These are phyloP conservation scores for Nomada flava DNA, from an alignment of 2,888 invertebrate genomes.

Conservation along the genomic window DNA sequence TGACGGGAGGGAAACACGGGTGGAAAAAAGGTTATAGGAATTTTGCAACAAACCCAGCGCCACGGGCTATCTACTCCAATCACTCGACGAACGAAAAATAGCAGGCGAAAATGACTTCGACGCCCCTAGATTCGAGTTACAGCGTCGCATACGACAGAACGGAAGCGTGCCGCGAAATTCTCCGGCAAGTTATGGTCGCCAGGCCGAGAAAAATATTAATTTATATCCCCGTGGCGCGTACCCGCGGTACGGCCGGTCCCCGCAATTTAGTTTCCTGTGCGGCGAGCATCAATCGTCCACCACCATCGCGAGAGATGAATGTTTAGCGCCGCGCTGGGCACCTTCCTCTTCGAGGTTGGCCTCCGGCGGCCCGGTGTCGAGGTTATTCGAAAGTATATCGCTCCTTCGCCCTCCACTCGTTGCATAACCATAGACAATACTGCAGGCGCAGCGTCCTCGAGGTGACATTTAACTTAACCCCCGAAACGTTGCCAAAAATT, in stretches of 20 bases:
- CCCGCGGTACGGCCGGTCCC: conserved; percentile 53
- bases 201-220: conserved; percentile 37
- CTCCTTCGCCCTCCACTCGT: not conserved
- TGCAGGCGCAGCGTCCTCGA: not conserved
- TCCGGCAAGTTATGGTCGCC: conserved; percentile 15
- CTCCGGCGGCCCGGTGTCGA: conserved; percentile 14
- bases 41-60: not conserved
- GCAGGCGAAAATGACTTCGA: not conserved
- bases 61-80: not conserved
- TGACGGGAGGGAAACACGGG: not conserved
- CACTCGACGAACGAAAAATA: conserved; percentile 12
- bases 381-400: conserved; percentile 10
- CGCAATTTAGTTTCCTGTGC: conserved; percentile 75
- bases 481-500: conserved; percentile 15
- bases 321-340: conserved; percentile 64
- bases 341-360: conserved; percentile 40
- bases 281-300: conserved; percentile 70
- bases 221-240: conserved; percentile 39
- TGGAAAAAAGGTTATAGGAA: not conserved
- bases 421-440: not conserved
- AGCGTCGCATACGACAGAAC: not conserved
- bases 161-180: conserved; percentile 9
- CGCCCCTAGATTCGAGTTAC: conserved; percentile 5
- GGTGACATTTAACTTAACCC: not conserved
- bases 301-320: conserved; percentile 66